Conservation (phyloP, 2,888 invertebrate species). For the Limnephilus lunatus region DNA sequence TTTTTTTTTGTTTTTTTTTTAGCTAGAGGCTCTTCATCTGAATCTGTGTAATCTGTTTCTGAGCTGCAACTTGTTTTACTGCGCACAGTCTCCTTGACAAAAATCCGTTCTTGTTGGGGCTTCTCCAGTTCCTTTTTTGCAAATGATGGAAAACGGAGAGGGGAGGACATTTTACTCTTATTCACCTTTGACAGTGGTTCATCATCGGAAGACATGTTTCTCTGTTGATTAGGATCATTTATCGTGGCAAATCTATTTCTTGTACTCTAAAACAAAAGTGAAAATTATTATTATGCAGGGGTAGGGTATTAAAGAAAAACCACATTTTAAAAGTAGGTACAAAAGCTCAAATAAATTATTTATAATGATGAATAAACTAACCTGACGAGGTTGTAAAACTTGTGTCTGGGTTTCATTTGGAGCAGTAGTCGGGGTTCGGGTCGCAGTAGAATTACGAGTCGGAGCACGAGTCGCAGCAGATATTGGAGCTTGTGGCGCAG, state of each 20-base stretch:
- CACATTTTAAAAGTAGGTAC: not conserved
- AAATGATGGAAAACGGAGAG: not conserved
- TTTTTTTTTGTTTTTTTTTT: conserved; percentile 68
- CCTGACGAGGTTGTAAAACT: not conserved
- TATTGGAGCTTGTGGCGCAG: not conserved
- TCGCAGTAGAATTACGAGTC: not conserved
- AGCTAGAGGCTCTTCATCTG: conserved; percentile 82
- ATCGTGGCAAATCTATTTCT: not conserved
- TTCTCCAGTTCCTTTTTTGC: conserved; percentile 14
- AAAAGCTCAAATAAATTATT: not conserved
- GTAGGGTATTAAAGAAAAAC: not conserved
- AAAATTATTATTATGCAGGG: not conserved
- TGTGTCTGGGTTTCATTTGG: not conserved
- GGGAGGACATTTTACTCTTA: conserved; percentile 15
- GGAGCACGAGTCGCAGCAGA: not conserved
- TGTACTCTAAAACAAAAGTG: not conserved
- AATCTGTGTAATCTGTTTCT: conserved; percentile 72
- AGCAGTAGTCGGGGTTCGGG: not conserved
- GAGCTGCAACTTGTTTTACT: not conserved
- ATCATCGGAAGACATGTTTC: conserved; percentile 75
- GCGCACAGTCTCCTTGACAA: not conserved
- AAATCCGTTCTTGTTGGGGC: not conserved
- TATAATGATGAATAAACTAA: not conserved
- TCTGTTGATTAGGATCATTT: not conserved
- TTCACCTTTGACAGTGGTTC: conserved; percentile 69